phyloP scores from a whole-genome alignment of 2,113 vertebrate species.

The Oplegnathus fasciatus region DNA sequence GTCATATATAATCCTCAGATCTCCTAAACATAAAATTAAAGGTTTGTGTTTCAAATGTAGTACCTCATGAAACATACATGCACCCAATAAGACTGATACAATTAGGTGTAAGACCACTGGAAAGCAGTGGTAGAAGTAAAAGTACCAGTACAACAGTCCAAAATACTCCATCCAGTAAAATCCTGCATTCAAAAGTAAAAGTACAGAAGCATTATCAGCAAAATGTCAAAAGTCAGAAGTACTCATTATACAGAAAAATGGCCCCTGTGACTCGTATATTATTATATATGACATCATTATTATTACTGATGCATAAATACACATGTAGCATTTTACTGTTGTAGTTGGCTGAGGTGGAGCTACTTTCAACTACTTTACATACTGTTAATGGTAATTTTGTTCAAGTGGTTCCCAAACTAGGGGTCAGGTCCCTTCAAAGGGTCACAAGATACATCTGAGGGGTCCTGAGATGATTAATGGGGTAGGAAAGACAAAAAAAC shows the following conservation, averaged over 20 bases:
- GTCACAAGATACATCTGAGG: background rate
- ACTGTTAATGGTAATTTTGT: background rate
- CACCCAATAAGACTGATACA: background rate
- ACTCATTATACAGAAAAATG: background rate
- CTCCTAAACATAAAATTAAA: background rate
- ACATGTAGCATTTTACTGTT: background rate
- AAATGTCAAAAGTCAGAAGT: background rate
- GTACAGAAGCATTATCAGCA: background rate
- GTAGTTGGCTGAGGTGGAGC: background rate
- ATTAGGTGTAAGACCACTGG: background rate
- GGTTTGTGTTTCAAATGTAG: background rate
- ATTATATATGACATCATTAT: background rate
- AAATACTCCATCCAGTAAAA: background rate
- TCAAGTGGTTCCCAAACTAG: background rate
- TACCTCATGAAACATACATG: background rate
- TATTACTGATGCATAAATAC: background rate
- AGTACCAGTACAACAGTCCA: background rate
- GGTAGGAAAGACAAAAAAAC: background rate
- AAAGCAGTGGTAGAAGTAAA: background rate
- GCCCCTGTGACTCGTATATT: background rate
- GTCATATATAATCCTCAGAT: constrained; percentile 13
- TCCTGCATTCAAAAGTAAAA: background rate
- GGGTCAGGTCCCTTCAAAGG: background rate
- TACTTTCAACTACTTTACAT: background rate
- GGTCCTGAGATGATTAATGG: too few relatives aligned